Evolutionary conservation across 2,797 vertebrate genomes (phyloP), one percentile per base, ranked within the genome.

Genomic region (Chloroceryle inda): DNA sequence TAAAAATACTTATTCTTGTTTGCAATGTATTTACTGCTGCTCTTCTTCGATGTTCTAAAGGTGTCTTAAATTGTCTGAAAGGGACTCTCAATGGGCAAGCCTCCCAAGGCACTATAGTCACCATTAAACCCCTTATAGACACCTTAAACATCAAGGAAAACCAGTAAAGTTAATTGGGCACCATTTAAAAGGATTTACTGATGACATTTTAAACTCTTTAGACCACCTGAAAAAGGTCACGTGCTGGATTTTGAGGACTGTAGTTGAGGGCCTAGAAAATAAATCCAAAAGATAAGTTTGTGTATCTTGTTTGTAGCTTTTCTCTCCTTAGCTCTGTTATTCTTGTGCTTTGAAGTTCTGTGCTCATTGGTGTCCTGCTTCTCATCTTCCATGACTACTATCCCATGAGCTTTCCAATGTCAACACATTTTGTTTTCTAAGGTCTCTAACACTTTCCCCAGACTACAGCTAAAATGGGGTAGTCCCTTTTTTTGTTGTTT

Each of bases 151-250:
- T 6, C 49, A 40, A 77, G 49, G 33, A 72, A 90, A 88, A 75
- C 5, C 11, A 9, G 14, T 76, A 64, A 72, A 81, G 19, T 69
- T 94, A 71, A 71, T 85, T 71, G 67, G 42, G 19, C 18, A 22
- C 82, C 84, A 68, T 15, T 67, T 17, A 74, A 89, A 88, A 80
- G 38, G 52, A 85, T 73, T 92, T 91, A 75, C 89, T 73, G 47
- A 67, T 72, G 62, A 72, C 3, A 40, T 73, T 94, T 93, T 66
- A 74, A 83, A 77, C 15, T 50, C 16, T 64, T 67, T 38, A 27
- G 27, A 29, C 27, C 22, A 74, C 38, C 13, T 69, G 47, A 50
- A 69, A 88, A 76, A 79, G 22, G 4, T 73, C 61, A 10, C 61
- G 64, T 63, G 23, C 42, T 62, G 58, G 21, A 24, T 63, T 89